A percentile compares a stretch with the other conserved stretches of the same genome.
Conservation (phyloP, 2,797 vertebrate species). For the Anolis apletophallus region DNA sequence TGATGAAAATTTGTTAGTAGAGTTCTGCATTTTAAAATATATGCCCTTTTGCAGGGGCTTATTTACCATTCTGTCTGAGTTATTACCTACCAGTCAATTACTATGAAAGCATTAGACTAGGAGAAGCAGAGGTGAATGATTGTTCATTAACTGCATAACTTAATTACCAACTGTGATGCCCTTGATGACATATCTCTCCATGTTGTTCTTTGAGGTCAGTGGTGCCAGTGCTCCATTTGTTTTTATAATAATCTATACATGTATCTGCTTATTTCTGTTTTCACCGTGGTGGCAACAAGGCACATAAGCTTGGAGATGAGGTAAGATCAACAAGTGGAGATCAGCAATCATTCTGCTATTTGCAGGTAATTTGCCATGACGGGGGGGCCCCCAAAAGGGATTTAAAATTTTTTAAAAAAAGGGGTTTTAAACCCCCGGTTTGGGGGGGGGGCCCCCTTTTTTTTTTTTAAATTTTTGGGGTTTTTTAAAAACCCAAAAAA, state of each 20-base stretch:
- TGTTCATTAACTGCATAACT: slow-evolving; percentile 37
- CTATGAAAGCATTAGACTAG: slow-evolving; percentile 22
- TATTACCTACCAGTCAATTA: slow-evolving; percentile 38
- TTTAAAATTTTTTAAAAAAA: too few relatives aligned
- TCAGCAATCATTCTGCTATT: not conserved
- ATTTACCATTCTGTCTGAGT: slow-evolving; percentile 29
- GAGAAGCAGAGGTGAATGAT: slow-evolving; percentile 41
- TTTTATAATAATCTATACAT: slow-evolving; percentile 26
- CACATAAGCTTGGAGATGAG: slow-evolving; percentile 7
- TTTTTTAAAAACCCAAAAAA: too few relatives aligned
- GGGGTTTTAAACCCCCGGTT: too few relatives aligned
- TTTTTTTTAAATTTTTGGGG: too few relatives aligned
- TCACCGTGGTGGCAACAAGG: not conserved
- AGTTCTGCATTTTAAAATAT: not conserved
- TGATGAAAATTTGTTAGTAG: not conserved
- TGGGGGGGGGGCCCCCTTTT: too few relatives aligned
- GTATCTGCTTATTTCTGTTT: slow-evolving; percentile 21
- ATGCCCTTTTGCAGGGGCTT: slow-evolving; percentile 27
- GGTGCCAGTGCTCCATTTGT: slow-evolving; percentile 27
- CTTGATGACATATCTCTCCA: slow-evolving; percentile 37
- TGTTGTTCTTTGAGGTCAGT: slow-evolving; percentile 31
- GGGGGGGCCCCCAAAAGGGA: too few relatives aligned
- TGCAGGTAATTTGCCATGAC: not conserved
- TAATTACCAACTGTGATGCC: slow-evolving; percentile 30
- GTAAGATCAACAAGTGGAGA: not conserved